Base-by-base conservation (phyloP, 2,113 vertebrate genomes). In the Charina bottae region DNA sequence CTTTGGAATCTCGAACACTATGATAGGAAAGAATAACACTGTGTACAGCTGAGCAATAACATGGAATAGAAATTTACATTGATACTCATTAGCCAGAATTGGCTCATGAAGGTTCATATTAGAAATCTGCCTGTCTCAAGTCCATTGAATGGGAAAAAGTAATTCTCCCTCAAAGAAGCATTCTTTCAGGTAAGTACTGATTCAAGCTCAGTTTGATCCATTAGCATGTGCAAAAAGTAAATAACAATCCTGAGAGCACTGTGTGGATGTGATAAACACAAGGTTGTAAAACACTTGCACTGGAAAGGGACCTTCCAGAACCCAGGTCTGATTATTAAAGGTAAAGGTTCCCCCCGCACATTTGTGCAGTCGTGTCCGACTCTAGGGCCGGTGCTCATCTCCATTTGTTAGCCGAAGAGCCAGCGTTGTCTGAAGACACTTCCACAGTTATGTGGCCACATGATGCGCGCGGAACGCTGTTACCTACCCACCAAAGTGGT, bases 21-120 rank as follows among this genome's bases (percentile, higher is more conserved):
- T 83, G 68, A 60, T 62, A 92, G 59, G 91, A 62, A 92, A 88
- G 21, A 83, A 88, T 56, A 88, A 88, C 28, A 60, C 0, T 83
- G 12, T 62, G 28, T 19, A 46, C 42, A 59, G 42, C 68, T 33
- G 42, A 92, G 55, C 78, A 92, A 92, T 37, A 60, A 33, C 85
- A 53, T 23, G 23, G 28, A 85, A 28, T 11, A 42, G 62, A 87
- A 28, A 56, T 88, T 46, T 58, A 24, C 46, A 42, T 11, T 15
- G 42, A 55, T 23, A 49, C 56, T 53, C 17, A 85, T 85, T n/a
- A 91, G 55, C 54, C 60, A 68, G 24, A 83, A 49, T 33, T 91
- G 26, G 53, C 33, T 42, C 1, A 9, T 33, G 54, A n/a, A 28
- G 42, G 5, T 28, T 23, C 13, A 49, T 37, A 26, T 23, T 26